phyloP scores from a whole-genome alignment of 1,140 invertebrate species.

The Drosophila carrolli region DNA sequence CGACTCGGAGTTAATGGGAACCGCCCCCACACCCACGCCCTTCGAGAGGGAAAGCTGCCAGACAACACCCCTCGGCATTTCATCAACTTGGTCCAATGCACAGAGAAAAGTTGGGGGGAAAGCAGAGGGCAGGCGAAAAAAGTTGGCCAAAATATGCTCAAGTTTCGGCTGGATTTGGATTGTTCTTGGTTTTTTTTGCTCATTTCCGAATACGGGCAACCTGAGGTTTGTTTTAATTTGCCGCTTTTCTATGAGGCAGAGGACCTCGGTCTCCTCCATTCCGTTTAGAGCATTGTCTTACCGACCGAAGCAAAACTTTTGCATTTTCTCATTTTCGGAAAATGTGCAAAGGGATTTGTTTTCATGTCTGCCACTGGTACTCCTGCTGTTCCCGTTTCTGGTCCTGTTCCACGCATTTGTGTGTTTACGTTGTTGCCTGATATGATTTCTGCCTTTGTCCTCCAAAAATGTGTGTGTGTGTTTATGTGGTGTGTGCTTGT shows the following conservation, averaged over 20 bases:
- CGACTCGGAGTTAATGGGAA: slow-evolving; percentile 24
- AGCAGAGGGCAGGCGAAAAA: slow-evolving; percentile 13
- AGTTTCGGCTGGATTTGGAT: slow-evolving; percentile 43
- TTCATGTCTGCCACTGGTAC: slow-evolving; percentile 67
- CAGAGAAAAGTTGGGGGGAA: slow-evolving; percentile 6
- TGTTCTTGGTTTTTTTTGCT: slow-evolving; percentile 57
- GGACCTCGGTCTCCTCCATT: background rate
- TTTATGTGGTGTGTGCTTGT: slow-evolving; percentile 3
- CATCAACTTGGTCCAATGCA: slow-evolving; percentile 56
- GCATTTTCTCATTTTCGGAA: slow-evolving; percentile 83
- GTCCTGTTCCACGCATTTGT: slow-evolving; percentile 54
- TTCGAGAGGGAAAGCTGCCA: slow-evolving; percentile 25
- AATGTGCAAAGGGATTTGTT: slow-evolving; percentile 83
- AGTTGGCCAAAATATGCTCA: slow-evolving; percentile 53
- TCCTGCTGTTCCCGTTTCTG: slow-evolving; percentile 27
- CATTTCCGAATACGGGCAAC: slow-evolving; percentile 81
- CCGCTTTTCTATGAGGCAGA: slow-evolving; percentile 79
- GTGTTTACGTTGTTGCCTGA: slow-evolving; percentile 72
- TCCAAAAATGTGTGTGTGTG: background rate
- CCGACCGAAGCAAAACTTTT: slow-evolving; percentile 72
- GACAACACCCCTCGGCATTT: slow-evolving; percentile 45
- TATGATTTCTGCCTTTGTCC: slow-evolving; percentile 78
- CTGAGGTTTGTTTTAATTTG: slow-evolving; percentile 83
- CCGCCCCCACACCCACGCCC: slow-evolving; percentile 14
- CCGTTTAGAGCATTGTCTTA: slow-evolving; percentile 60